Base-by-base conservation (phyloP, 1,140 invertebrate genomes). In the Anagrus nilaparvatae region DNA sequence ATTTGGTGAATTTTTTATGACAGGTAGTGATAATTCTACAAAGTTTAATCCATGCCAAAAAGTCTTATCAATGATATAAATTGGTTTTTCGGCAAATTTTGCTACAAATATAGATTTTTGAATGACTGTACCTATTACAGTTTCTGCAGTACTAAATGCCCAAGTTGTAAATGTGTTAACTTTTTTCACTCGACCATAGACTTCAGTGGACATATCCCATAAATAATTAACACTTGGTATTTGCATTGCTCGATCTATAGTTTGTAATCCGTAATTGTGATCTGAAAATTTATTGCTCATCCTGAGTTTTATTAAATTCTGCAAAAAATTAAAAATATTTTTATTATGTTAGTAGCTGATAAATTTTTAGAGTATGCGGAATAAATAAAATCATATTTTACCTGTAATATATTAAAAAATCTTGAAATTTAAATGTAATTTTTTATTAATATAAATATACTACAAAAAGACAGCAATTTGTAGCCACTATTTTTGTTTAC, bases 1-100 rank as follows among this genome's bases (percentile, higher is more conserved):
- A 43, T 55, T 48, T 4, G 63, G 61, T 36, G 58, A 53, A 48
- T 65, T 54, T 36, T 65, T 65, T n/a, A 66, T 58, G 27, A 64
- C 58, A 3, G 62, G 62, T 10, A 66, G 21, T 30, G 59, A 63
- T 5, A 61, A 46, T 53, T 61, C 59, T 3, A 64, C 53, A 39
- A 61, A 61, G 45, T 63, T 56, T 18, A 66, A 46, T 7, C 60
- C 62, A 37, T 60, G 58, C 41, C 61, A 65, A 10, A 66, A 41
- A 10, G 55, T 63, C 47, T 57, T 60, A 34, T 65, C 63, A 8
- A 66, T 40, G 35, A 52, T 59, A 43, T 55, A 54, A 40, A 65
- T 65, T 16, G 59, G 60, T 37, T 58, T 60, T 34, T 63, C 54
- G 37, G 65, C 56, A 7, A 61, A 48, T 28, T 50, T 54, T n/a